A percentile compares a stretch with the other conserved stretches of the same genome.
Conservation (phyloP, 1,140 invertebrate genomes). For the Idris sp. region DNA sequence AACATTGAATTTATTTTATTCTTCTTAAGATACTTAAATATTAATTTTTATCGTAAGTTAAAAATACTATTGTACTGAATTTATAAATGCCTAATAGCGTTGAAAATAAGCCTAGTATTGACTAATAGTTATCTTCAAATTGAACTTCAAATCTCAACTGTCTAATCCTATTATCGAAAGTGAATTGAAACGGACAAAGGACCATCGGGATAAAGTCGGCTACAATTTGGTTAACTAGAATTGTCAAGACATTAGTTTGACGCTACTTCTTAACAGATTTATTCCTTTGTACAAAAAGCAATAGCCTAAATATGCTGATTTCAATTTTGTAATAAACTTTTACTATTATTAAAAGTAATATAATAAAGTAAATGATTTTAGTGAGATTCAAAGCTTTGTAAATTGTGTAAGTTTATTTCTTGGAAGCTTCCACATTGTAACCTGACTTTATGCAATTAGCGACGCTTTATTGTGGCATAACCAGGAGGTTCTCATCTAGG, state of each 20-base stretch:
- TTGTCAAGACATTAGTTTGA: conserved; percentile 21
- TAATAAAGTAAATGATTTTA: too few relatives aligned
- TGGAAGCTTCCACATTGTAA: background rate
- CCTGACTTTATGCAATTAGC: conserved; percentile 7
- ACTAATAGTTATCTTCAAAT: conserved; percentile 47
- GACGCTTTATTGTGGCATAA: background rate
- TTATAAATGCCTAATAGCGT: too few relatives aligned
- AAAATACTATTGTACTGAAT: too few relatives aligned
- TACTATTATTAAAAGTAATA: too few relatives aligned
- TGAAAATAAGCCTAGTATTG: conserved; percentile 27
- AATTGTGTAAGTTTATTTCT: background rate
- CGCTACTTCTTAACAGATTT: conserved; percentile 5
- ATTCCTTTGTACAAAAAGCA: background rate
- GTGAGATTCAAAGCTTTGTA: too few relatives aligned
- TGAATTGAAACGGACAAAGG: conserved; percentile 52
- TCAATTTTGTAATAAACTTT: too few relatives aligned
- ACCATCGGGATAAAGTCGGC: conserved; percentile 53
- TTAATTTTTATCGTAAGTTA: too few relatives aligned
- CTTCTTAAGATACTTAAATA: too few relatives aligned
- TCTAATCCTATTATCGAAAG: conserved; percentile 60
- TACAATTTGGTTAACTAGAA: conserved; percentile 19
- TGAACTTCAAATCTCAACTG: conserved; percentile 42
- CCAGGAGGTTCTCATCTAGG: background rate
- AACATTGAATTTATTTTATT: too few relatives aligned
- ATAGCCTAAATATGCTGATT: too few relatives aligned